Conservation (phyloP, 2,888 invertebrate species). For the Drepanosiphum platanoidis region DNA sequence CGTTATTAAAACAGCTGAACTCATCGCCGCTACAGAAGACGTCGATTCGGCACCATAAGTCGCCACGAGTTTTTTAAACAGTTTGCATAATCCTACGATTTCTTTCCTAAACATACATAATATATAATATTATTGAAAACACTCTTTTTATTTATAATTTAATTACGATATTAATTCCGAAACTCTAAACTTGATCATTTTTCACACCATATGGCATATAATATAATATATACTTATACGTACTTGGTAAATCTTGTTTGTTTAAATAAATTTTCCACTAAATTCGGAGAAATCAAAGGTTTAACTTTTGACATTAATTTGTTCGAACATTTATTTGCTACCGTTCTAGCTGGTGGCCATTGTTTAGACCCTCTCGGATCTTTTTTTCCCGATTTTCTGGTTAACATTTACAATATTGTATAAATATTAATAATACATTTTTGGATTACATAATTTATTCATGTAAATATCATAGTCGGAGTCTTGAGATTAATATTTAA, state of each 20-base stretch:
- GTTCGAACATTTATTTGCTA: conserved; percentile 30
- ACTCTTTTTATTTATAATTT: too few species aligned
- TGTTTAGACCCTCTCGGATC: conserved; percentile 18
- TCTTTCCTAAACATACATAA: conserved; percentile 30
- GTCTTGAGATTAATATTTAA: too few species aligned
- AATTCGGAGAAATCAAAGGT: conserved; percentile 18
- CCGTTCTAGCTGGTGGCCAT: conserved; percentile 40
- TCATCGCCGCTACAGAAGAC: conserved; percentile 54
- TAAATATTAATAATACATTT: too few species aligned
- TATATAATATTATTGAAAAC: too few species aligned
- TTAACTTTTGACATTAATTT: conserved; percentile 53
- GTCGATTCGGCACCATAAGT: conserved; percentile 50
- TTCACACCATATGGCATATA: too few species aligned
- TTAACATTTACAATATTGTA: too few species aligned
- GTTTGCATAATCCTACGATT: conserved; percentile 52
- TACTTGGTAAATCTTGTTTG: conserved; percentile 57
- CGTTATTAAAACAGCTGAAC: conserved; percentile 50
- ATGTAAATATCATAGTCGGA: too few species aligned
- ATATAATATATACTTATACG: too few species aligned
- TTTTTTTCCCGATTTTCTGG: conserved; percentile 37
- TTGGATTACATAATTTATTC: too few species aligned
- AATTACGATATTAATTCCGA: too few species aligned
- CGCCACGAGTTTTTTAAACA: conserved; percentile 46
- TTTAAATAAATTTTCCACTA: conserved; percentile 48
- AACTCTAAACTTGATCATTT: too few species aligned